Conservation (phyloP, 1,140 invertebrate species). For the Geopemphigus sp. region DNA sequence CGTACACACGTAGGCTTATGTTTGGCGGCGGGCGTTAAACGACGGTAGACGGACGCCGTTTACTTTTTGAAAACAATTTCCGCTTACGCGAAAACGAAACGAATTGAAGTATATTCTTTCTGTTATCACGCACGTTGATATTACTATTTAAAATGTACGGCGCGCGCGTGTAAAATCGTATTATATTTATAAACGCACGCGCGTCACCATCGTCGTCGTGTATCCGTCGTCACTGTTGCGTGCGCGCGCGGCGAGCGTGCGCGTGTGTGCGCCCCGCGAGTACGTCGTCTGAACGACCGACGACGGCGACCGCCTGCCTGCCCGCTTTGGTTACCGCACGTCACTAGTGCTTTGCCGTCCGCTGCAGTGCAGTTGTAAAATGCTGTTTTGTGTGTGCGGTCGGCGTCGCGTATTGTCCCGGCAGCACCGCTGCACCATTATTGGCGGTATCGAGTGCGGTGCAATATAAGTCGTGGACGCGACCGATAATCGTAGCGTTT, state of each 20-base stretch:
- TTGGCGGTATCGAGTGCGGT: background rate
- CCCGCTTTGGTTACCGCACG: too few relatives aligned
- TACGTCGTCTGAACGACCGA: background rate
- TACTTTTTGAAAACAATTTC: too few relatives aligned
- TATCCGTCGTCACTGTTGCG: background rate
- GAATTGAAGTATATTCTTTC: too few relatives aligned
- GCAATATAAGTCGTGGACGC: background rate
- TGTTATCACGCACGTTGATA: too few relatives aligned
- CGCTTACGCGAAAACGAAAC: too few relatives aligned
- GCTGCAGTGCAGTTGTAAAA: slow-evolving; percentile 32
- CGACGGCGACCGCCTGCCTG: background rate
- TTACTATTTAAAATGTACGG: background rate
- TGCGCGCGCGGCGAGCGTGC: background rate
- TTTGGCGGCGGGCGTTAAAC: too few relatives aligned
- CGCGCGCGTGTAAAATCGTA: background rate
- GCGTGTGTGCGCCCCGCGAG: too few relatives aligned
- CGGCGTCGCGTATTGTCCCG: background rate
- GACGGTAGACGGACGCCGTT: too few relatives aligned
- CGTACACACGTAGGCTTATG: too few relatives aligned
- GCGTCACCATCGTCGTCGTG: too few relatives aligned
- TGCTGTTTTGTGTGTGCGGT: slow-evolving; percentile 27
- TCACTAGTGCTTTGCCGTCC: slow-evolving; percentile 6
- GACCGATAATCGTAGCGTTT: too few relatives aligned
- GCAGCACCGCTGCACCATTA: too few relatives aligned
- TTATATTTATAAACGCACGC: background rate